Percentiles rank a stretch among this genome's conserved stretches.
phyloP scores from a whole-genome alignment of 2,797 vertebrate species.

The Pipistrellus pygmaeus region DNA sequence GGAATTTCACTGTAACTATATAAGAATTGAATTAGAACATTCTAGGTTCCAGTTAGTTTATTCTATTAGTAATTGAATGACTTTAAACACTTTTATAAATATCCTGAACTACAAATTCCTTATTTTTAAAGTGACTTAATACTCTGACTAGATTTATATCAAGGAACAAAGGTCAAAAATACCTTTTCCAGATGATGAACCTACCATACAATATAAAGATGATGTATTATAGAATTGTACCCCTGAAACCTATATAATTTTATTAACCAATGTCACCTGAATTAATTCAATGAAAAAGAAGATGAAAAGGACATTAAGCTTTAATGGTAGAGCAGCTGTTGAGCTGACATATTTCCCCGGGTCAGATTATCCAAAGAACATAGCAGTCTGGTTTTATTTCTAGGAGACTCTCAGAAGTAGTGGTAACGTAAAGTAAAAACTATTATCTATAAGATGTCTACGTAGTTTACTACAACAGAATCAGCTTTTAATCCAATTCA shows the following conservation, averaged over 20 bases:
- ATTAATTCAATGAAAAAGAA: not conserved
- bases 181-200: not conserved
- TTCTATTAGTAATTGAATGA: not conserved
- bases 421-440: not conserved
- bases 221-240: not conserved
- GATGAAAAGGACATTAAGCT: conserved; percentile 5
- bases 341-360: not conserved
- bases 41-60: not conserved
- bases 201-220: not conserved
- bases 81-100: not conserved
- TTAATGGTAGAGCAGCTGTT: not conserved
- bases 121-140: not conserved
- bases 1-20: not conserved
- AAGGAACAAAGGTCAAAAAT: not conserved
- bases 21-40: not conserved
- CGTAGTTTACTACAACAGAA: not conserved
- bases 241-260: not conserved
- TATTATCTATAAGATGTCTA: not conserved
- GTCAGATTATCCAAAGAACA: not conserved
- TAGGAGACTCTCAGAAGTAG: not conserved
- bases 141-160: not conserved
- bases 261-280: not conserved
- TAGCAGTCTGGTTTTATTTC: not conserved
- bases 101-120: not conserved
- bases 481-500: too few relatives aligned